phyloP scores from a whole-genome alignment of 2,888 invertebrate species.

The Drosophila affinis region DNA sequence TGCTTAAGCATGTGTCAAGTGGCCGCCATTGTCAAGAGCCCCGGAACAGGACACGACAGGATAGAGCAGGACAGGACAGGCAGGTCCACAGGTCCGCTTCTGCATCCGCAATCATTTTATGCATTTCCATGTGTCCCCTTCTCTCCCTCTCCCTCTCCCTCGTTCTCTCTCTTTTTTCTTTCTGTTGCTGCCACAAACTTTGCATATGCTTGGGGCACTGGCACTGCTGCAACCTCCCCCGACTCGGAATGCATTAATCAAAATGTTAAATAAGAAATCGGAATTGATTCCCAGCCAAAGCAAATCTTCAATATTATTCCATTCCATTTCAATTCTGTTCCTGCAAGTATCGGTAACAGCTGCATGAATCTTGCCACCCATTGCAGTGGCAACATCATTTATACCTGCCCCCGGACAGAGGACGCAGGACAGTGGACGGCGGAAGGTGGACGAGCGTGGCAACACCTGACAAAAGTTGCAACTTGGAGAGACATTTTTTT shows the following conservation, averaged over 20 bases:
- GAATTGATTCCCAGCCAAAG: conserved; percentile 66
- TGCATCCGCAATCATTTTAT: not conserved
- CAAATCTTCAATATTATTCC: conserved; percentile 70
- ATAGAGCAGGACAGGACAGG: not conserved
- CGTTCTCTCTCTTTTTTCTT: not conserved
- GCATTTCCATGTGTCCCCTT: conserved; percentile 14
- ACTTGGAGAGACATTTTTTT: conserved; percentile 24
- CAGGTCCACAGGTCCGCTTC: not conserved
- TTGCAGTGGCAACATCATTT: conserved; percentile 43
- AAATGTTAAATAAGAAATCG: conserved; percentile 79
- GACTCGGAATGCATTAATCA: conserved; percentile 71
- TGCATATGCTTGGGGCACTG: conserved; percentile 18
- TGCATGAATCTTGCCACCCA: conserved; percentile 22
- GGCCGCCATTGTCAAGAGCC: conserved; percentile 47
- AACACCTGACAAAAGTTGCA: conserved; percentile 23
- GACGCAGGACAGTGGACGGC: too few relatives aligned
- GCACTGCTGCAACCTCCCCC: conserved; percentile 5
- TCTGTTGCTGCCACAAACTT: conserved; percentile 23
- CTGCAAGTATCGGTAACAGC: conserved; percentile 11
- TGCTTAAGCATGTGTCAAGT: conserved; percentile 70
- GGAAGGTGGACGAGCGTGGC: conserved; percentile 1
- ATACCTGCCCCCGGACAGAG: conserved; percentile 8
- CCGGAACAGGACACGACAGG: conserved; percentile 9
- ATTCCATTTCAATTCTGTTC: conserved; percentile 44
- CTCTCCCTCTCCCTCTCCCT: not conserved